These are phyloP conservation scores for Tricholaema leucomelas DNA, from an alignment of 2,113 vertebrate genomes.

Conservation along the genomic window DNA sequence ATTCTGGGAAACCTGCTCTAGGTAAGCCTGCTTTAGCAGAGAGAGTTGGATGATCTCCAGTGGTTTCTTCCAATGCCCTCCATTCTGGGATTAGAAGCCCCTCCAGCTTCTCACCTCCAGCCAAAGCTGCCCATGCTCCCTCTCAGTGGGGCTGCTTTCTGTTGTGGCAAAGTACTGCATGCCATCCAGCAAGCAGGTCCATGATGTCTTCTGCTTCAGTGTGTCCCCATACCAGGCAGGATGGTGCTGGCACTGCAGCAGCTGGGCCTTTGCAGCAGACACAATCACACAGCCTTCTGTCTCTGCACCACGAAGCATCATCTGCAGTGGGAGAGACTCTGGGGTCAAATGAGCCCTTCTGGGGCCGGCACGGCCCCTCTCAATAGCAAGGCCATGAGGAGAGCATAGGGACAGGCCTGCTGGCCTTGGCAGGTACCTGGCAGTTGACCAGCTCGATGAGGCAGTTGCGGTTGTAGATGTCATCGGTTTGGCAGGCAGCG, in stretches of 20 bases:
- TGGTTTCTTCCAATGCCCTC: not conserved
- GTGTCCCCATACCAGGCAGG: constrained; percentile 96
- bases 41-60: not conserved
- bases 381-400: accelerated
- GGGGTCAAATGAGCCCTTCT: not conserved
- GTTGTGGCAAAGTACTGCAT: constrained; percentile 99
- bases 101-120: constrained; percentile 80
- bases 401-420: not conserved
- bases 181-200: constrained; percentile 94
- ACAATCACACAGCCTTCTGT: constrained; percentile 95
- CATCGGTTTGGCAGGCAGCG: constrained; percentile 92
- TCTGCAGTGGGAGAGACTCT: constrained; percentile 68
- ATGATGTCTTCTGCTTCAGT: constrained; percentile 96
- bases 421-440: constrained; percentile 79
- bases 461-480: constrained; percentile 97
- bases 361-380: not conserved
- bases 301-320: constrained; percentile 95
- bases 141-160: constrained; percentile 87
- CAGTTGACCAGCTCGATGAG: constrained; percentile 97
- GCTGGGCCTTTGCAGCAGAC: constrained; percentile 93
- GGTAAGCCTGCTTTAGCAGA: not conserved
- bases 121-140: constrained; percentile 93
- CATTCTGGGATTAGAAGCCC: not conserved
- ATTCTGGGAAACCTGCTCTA: not conserved
- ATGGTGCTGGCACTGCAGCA: constrained; percentile 95